Percentiles rank a stretch among this genome's conserved stretches.
Evolutionary conservation across 64 coral and sea anemone genomes (phyloP).

Genomic region (Catalaphyllia jardinei): DNA sequence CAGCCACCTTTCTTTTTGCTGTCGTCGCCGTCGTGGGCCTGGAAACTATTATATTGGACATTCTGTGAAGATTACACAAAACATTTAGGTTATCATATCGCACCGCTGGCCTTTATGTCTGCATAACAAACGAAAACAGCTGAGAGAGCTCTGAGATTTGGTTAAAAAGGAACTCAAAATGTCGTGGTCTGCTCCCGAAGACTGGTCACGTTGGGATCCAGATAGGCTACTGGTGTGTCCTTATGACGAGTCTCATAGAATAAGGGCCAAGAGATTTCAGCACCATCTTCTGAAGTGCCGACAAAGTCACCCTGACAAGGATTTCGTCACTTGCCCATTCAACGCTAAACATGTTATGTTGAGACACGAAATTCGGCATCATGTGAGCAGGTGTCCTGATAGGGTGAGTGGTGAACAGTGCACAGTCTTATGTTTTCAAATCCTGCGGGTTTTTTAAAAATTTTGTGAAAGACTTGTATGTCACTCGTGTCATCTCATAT

Average conservation of each 20-base stretch:
- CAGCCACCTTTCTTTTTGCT: too few relatives aligned
- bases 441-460: not conserved
- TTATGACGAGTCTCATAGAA: slow-evolving; percentile 41
- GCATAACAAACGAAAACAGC: too few relatives aligned
- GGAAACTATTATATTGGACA: too few relatives aligned
- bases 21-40: too few relatives aligned
- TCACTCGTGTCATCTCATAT: too few relatives aligned
- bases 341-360: slow-evolving; percentile 85
- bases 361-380: slow-evolving; percentile 69
- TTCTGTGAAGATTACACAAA: too few relatives aligned
- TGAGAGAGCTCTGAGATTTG: not conserved
- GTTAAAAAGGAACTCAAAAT: not conserved
- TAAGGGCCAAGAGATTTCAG: slow-evolving; percentile 77
- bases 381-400: slow-evolving; percentile 76
- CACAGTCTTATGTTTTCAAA: too few relatives aligned
- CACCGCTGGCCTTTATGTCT: too few relatives aligned
- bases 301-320: slow-evolving; percentile 82
- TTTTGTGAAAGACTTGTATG: not conserved
- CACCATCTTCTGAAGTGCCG: slow-evolving; percentile 82
- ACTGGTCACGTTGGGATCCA: slow-evolving; percentile 86
- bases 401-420: slow-evolving; percentile 43
- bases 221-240: slow-evolving; percentile 74
- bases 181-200: slow-evolving; percentile 83
- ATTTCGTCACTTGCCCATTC: slow-evolving; percentile 84
- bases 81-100: too few relatives aligned